These are phyloP conservation scores for Brachystomella parvula DNA, from an alignment of 1,140 invertebrate genomes.

Conservation along the genomic window DNA sequence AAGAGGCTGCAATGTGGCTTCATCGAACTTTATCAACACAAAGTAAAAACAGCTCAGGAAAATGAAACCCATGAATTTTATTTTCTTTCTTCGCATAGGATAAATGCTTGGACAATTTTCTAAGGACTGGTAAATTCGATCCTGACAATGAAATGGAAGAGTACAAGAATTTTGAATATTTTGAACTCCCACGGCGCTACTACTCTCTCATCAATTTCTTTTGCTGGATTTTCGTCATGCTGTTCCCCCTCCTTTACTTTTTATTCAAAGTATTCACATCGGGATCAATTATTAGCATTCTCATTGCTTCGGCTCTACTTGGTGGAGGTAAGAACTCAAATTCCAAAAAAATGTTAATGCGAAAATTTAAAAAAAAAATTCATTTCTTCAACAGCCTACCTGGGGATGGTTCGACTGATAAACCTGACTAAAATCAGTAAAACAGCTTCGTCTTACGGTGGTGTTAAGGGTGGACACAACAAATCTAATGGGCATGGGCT, in stretches of 20 bases:
- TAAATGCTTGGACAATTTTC: constrained; percentile 68
- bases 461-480: not conserved
- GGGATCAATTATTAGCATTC: constrained; percentile 62
- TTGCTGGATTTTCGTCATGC: constrained; percentile 60
- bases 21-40: constrained; percentile 68
- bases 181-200: constrained; percentile 51
- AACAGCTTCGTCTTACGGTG: constrained; percentile 48
- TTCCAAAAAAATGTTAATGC: not conserved
- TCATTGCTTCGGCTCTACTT: constrained; percentile 57
- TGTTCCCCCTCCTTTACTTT: constrained; percentile 63
- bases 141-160: constrained; percentile 58
- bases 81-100: constrained; percentile 50
- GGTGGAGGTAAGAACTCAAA: constrained; percentile 57
- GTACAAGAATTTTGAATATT: constrained; percentile 45
- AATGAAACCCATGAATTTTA: too few species aligned
- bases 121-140: constrained; percentile 74
- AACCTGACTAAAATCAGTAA: constrained; percentile 75
- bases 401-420: constrained; percentile 67
- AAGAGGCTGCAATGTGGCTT: constrained; percentile 68
- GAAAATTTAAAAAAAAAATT: constrained; percentile 11
- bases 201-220: constrained; percentile 62
- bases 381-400: constrained; percentile 59
- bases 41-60: too few species aligned
- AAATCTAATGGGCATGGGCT: constrained; percentile 7
- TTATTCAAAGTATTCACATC: constrained; percentile 59